Conservation (phyloP, 2,113 vertebrate species). For the Mugil cephalus region DNA sequence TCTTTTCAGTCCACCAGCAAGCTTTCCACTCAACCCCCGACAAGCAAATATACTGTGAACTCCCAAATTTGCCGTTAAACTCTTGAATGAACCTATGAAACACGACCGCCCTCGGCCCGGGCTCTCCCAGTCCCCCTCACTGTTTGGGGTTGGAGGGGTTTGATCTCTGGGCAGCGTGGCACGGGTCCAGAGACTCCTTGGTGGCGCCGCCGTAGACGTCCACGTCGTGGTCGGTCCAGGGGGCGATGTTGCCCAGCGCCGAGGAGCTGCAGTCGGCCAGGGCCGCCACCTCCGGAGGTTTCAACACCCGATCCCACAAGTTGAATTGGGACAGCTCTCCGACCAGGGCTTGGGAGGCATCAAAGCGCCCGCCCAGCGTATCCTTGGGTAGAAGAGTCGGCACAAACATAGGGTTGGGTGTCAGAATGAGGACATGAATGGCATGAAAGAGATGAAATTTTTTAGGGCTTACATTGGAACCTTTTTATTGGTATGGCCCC, state of each 20-base stretch:
- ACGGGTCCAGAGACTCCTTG: slow-evolving; percentile 88
- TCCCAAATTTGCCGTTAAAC: slow-evolving; percentile 24
- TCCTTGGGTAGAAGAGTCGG: slow-evolving; percentile 80
- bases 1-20: slow-evolving; percentile 19
- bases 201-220: slow-evolving; percentile 92
- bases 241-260: slow-evolving; percentile 89
- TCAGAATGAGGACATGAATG: background rate
- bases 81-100: slow-evolving; percentile 5
- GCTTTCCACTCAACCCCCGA: background rate
- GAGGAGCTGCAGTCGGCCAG: slow-evolving; percentile 91
- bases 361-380: slow-evolving; percentile 91
- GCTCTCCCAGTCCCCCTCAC: slow-evolving; percentile 75
- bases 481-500: background rate
- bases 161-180: slow-evolving; percentile 79
- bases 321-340: slow-evolving; percentile 95
- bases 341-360: slow-evolving; percentile 95
- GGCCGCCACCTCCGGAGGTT: slow-evolving; percentile 86
- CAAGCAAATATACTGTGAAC: slow-evolving; percentile 43
- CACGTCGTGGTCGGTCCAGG: slow-evolving; percentile 92
- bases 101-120: background rate
- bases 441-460: background rate
- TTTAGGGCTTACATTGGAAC: background rate
- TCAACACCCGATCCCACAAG: slow-evolving; percentile 94
- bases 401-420: background rate
- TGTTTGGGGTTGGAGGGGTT: slow-evolving; percentile 82